phyloP scores from a whole-genome alignment of 2,113 vertebrate species.

The Tragelaphus scriptus region DNA sequence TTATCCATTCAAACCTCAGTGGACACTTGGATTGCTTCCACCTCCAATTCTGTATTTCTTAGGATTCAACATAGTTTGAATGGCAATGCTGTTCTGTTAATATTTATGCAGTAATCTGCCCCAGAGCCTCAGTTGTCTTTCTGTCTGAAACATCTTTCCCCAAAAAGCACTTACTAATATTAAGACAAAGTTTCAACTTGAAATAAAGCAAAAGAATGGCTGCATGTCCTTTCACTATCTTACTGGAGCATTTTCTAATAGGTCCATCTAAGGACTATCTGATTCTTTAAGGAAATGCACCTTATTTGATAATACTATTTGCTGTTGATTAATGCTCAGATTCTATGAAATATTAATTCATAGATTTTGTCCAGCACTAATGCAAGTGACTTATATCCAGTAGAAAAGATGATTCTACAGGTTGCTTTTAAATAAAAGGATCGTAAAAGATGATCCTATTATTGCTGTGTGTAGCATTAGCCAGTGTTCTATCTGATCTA shows the following conservation, averaged over 20 bases:
- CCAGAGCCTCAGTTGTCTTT: slow-evolving; percentile 52
- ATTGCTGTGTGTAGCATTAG: neutral
- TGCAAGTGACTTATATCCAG: neutral
- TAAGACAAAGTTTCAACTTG: neutral
- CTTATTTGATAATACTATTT: neutral
- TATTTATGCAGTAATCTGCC: neutral
- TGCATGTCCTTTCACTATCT: neutral
- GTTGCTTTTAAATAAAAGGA: neutral
- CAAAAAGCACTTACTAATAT: neutral
- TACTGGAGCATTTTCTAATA: neutral
- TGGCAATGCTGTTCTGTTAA: neutral
- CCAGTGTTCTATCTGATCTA: neutral
- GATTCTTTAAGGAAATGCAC: neutral
- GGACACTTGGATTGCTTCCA: neutral
- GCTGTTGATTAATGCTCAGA: neutral
- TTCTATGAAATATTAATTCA: neutral
- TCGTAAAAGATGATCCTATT: neutral
- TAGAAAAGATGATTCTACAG: neutral
- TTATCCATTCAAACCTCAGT: neutral
- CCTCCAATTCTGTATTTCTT: neutral
- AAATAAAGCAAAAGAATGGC: neutral
- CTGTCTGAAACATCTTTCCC: slow-evolving; percentile 41
- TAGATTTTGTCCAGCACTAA: neutral
- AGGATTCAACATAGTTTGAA: neutral
- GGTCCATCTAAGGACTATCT: neutral